Percentiles rank a stretch among this genome's conserved stretches.
Conservation (phyloP, 2,888 invertebrate species). For the Iphiclides podalirius region DNA sequence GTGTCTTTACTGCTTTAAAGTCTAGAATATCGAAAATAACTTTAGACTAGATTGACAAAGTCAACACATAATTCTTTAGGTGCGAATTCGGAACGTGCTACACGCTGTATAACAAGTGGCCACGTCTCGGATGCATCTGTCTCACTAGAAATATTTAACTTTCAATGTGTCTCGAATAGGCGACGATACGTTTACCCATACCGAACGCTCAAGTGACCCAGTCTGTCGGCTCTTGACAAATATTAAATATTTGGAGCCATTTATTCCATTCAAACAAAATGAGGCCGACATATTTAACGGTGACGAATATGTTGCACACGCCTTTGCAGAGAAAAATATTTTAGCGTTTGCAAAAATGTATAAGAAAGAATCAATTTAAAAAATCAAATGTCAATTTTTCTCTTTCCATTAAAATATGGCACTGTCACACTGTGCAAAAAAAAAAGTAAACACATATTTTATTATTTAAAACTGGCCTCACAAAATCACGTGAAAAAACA, state of each 20-base stretch:
- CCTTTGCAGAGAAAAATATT: neutral
- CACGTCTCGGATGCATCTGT: neutral
- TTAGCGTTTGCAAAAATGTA: neutral
- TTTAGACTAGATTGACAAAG: too few relatives aligned
- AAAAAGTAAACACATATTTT: neutral
- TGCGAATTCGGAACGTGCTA: too few relatives aligned
- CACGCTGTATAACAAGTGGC: neutral
- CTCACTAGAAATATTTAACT: conserved; percentile 4
- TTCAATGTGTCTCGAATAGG: conserved; percentile 1
- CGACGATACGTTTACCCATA: conserved; percentile 2
- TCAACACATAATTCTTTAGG: too few relatives aligned
- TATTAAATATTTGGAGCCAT: conserved; percentile 4
- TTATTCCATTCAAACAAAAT: conserved; percentile 3
- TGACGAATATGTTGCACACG: neutral
- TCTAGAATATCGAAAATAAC: too few relatives aligned
- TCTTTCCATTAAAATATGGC: too few relatives aligned
- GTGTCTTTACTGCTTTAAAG: too few relatives aligned
- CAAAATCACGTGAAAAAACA: neutral
- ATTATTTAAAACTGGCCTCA: neutral
- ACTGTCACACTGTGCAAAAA: too few relatives aligned
- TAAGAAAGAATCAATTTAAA: neutral
- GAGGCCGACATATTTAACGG: neutral
- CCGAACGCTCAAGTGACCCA: neutral
- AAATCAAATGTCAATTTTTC: too few relatives aligned
- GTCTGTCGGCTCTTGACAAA: conserved; percentile 8